These are phyloP conservation scores for Heliconius hermathena DNA, from an alignment of 1,140 invertebrate species.

Conservation along the genomic window DNA sequence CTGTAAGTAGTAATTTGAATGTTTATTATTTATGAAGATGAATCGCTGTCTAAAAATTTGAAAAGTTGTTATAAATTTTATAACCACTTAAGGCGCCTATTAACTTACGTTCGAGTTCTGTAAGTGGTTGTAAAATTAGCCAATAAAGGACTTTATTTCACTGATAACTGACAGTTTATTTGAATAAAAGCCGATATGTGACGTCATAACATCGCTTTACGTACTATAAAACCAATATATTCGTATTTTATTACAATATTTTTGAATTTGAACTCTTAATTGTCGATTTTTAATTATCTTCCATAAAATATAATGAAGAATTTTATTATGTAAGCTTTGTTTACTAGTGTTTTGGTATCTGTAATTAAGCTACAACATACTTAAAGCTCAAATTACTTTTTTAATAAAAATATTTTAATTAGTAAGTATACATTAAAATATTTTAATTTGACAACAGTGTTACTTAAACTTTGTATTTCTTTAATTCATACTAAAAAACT, in stretches of 20 bases:
- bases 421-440: no score
- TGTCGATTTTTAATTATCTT: neutral
- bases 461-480: neutral
- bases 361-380: neutral
- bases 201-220: slow-evolving; percentile 34
- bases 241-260: slow-evolving; percentile 9
- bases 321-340: neutral
- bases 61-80: slow-evolving; percentile 42
- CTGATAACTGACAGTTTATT: slow-evolving; percentile 41
- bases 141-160: slow-evolving; percentile 42
- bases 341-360: neutral
- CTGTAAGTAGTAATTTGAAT: slow-evolving; percentile 20
- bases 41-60: slow-evolving; percentile 36
- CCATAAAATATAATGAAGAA: slow-evolving; percentile 11
- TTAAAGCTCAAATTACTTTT: neutral
- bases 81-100: slow-evolving; percentile 43
- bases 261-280: slow-evolving; percentile 7
- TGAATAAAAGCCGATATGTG: slow-evolving; percentile 31
- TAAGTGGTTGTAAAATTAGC: slow-evolving; percentile 47
- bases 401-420: neutral
- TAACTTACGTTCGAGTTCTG: slow-evolving; percentile 36
- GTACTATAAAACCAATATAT: slow-evolving; percentile 26
- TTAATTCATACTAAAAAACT: neutral
- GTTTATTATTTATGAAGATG: slow-evolving; percentile 41
- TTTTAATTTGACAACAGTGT: neutral